phyloP scores from a whole-genome alignment of 2,797 vertebrate species.

The Enteromius radiatus region DNA sequence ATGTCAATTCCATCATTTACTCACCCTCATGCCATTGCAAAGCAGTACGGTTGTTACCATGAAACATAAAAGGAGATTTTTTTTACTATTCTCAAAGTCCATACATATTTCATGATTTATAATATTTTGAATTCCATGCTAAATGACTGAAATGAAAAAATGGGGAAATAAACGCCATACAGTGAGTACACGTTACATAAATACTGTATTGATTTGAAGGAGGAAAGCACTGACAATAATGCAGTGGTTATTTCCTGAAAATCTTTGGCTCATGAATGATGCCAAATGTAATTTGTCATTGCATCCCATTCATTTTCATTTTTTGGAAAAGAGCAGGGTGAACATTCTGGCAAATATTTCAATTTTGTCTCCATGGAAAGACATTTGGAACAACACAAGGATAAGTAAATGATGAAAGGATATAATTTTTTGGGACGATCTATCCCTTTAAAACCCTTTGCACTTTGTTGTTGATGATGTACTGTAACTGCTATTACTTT shows the following conservation, averaged over 20 bases:
- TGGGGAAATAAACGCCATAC: neutral
- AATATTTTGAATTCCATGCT: neutral
- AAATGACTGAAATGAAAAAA: neutral
- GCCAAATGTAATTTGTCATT: neutral
- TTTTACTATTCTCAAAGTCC: neutral
- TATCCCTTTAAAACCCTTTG: conserved; percentile 22
- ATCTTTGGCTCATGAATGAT: neutral
- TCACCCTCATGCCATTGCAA: neutral
- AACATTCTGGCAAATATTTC: neutral
- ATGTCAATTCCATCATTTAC: neutral
- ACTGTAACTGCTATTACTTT: neutral
- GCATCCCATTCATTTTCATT: neutral
- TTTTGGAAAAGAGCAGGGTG: neutral
- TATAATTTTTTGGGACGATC: neutral
- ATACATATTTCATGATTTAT: neutral
- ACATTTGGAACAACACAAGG: neutral
- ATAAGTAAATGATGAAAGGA: conserved; percentile 1
- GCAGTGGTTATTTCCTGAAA: neutral
- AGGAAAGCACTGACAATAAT: neutral
- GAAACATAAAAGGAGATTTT: neutral
- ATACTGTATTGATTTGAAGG: neutral
- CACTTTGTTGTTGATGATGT: conserved; percentile 2
- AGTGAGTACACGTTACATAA: neutral
- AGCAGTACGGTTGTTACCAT: neutral
- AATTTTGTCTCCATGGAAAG: neutral